These are phyloP conservation scores for Stichodactyla mertensii DNA, from an alignment of 64 coral and sea anemone genomes.

Conservation along the genomic window DNA sequence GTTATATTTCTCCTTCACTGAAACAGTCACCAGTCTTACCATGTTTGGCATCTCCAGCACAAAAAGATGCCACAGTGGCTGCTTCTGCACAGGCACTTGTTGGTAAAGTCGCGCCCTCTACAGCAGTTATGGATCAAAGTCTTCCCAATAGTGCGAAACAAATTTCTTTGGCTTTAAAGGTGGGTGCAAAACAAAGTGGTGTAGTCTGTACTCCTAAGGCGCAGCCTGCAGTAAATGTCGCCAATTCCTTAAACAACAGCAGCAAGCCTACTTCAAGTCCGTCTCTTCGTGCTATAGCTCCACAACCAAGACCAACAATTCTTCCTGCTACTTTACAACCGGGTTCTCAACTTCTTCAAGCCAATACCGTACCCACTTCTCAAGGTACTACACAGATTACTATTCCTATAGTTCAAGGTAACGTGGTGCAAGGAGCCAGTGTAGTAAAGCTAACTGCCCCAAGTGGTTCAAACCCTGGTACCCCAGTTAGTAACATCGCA, in stretches of 20 bases:
- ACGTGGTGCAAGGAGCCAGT: conserved; percentile 20
- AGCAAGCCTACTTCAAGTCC: neutral
- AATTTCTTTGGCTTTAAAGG: neutral
- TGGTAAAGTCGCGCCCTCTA: neutral
- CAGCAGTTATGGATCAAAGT: neutral
- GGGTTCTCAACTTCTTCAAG: neutral
- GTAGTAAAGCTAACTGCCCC: conserved; percentile 9
- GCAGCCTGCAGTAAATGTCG: neutral
- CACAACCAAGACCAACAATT: conserved; percentile 1
- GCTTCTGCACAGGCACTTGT: neutral
- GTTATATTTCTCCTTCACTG: neutral
- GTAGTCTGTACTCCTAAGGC: neutral
- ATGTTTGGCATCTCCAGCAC: neutral
- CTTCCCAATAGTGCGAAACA: neutral
- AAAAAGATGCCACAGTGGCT: neutral
- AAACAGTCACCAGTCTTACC: neutral
- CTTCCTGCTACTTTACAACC: conserved; percentile 11
- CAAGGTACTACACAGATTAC: conserved; percentile 9
- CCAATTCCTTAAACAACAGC: neutral
- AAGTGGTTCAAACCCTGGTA: neutral
- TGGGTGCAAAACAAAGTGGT: neutral
- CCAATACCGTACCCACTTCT: conserved; percentile 20
- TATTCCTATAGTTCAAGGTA: conserved; percentile 20
- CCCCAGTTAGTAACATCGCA: conserved; percentile 51
- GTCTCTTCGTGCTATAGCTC: conserved; percentile 5